Evolutionary conservation across 2,113 vertebrate species (phyloP), one percentile per base, ranked within the genome.

Genomic region (Pseudorhombus dupliciocellatus): DNA sequence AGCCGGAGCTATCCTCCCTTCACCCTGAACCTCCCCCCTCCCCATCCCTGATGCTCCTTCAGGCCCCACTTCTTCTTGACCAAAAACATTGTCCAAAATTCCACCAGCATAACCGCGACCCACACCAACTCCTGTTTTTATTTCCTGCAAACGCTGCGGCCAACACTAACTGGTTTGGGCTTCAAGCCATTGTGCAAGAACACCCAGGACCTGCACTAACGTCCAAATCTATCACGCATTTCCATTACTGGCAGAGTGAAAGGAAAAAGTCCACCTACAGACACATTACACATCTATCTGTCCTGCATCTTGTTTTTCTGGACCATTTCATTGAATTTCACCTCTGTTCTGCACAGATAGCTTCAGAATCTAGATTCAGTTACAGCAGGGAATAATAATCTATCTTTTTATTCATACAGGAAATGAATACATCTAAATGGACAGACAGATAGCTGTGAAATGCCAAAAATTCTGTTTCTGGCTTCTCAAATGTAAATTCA

Each of bases 1-100:
- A 85, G 83, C 73, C 70, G 74, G 66, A 72, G 76, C 77, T 73
- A 75, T 78, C 73, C 87, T 74, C 77, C 55, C 59, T 21, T 75
- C 75, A 77, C 78, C 72, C 75, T 59, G 51, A 60, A 85, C 77
- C 66, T 44, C 46, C 22, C 51, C 20, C 30, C 21, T 9, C 22
- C n/a, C 76, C 59, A 25, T 26, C 66, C 63, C 67, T 48, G 26
- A 52, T 1, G 5, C 42, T 40, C 63, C 74, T 31, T 6, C 12
- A 44, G 52, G 54, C 70, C 67, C 24, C 70, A 18, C n/a, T 12
- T 73, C 61, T 53, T 74, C 77, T 74, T 80, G 82, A 85, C 80
- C 78, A 30, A 31, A 75, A 22, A 79, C 57, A 85, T 75, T 7
- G 12, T 14, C 71, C 31, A 10, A 75, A 75, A 74, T 61, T 76